phyloP scores from a whole-genome alignment of 1,140 invertebrate genomes.

The Ips nitidus region DNA sequence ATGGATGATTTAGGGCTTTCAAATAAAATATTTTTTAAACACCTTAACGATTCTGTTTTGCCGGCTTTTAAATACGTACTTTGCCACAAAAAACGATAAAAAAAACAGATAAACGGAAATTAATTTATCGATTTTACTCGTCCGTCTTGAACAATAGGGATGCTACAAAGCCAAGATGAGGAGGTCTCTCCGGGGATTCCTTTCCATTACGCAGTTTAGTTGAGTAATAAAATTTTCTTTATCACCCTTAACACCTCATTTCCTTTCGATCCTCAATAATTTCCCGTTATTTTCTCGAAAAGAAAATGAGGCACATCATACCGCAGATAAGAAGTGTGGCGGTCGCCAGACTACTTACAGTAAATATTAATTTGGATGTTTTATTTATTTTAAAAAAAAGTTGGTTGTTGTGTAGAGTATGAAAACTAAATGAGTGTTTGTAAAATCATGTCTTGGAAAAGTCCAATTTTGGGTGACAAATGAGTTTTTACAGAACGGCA shows the following conservation, averaged over 20 bases:
- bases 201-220: slow-evolving; percentile 33
- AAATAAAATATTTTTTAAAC: slow-evolving; percentile 30
- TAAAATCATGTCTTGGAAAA: no score
- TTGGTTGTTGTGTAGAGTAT: no score
- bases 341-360: background rate
- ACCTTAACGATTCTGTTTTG: slow-evolving; percentile 3
- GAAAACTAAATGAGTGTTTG: no score
- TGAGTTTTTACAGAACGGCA: no score
- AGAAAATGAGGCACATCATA: slow-evolving; percentile 17
- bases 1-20: slow-evolving; percentile 25
- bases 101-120: no score
- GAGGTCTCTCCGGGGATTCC: slow-evolving; percentile 13
- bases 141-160: slow-evolving; percentile 9
- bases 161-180: slow-evolving; percentile 10
- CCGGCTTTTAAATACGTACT: background rate
- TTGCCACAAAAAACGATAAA: no score
- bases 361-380: no score
- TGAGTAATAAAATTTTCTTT: slow-evolving; percentile 37
- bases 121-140: slow-evolving; percentile 6
- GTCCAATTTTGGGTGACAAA: no score
- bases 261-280: slow-evolving; percentile 34
- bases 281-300: slow-evolving; percentile 24
- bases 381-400: no score
- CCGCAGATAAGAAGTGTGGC: slow-evolving; percentile 6
- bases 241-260: slow-evolving; percentile 35